phyloP scores from a whole-genome alignment of 2,797 vertebrate genomes.

The Ambastaia sidthimunki region DNA sequence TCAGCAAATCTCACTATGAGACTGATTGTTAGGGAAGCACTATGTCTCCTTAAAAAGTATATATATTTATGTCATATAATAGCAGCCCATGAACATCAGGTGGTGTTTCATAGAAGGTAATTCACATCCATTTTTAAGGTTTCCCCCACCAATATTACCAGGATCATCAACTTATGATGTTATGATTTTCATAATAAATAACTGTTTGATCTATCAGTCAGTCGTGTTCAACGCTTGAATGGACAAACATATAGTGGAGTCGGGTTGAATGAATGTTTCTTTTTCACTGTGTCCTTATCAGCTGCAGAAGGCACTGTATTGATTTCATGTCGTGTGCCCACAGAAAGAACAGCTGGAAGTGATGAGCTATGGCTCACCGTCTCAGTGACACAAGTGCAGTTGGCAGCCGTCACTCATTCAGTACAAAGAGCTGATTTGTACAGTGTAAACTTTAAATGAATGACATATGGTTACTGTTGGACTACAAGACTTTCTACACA shows the following conservation, averaged over 20 bases:
- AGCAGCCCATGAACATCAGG: too few species aligned
- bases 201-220: constrained; percentile 36
- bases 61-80: too few species aligned
- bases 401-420: constrained; percentile 44
- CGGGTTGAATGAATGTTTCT: constrained; percentile 51
- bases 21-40: too few species aligned
- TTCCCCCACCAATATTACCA: too few species aligned
- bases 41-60: too few species aligned
- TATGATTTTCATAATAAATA: constrained; percentile 23
- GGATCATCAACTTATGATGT: not conserved
- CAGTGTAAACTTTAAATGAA: not conserved
- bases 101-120: too few species aligned
- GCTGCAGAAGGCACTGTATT: constrained; percentile 74
- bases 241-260: constrained; percentile 74
- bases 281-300: constrained; percentile 62
- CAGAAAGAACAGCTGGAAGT: constrained; percentile 70
- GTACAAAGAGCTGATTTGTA: constrained; percentile 14
- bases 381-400: constrained; percentile 26
- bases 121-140: too few species aligned
- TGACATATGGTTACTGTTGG: not conserved
- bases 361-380: constrained; percentile 69
- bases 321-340: constrained; percentile 75
- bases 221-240: constrained; percentile 65
- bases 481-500: not conserved
- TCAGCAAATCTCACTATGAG: too few species aligned